Conservation (phyloP, 2,113 vertebrate genomes). For the Oriolus oriolus region DNA sequence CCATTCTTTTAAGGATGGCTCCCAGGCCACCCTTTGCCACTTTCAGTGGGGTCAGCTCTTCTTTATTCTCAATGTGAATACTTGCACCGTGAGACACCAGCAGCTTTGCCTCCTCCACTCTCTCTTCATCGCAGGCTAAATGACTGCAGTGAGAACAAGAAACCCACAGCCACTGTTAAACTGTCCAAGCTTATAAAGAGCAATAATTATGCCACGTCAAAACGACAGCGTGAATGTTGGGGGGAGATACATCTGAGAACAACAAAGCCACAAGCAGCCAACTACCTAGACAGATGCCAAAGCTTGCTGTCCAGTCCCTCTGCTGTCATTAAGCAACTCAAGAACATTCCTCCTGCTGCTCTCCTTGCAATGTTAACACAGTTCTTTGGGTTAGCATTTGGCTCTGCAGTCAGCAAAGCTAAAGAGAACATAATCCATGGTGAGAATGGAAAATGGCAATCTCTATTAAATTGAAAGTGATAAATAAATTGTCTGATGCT, state of each 20-base stretch:
- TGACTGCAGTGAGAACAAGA: slow-evolving; percentile 78
- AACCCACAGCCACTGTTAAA: slow-evolving; percentile 21
- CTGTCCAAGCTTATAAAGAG: not conserved
- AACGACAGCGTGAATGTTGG: not conserved
- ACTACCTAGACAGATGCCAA: not conserved
- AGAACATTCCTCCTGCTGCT: not conserved
- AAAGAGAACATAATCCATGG: not conserved
- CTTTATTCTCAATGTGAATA: slow-evolving; percentile 96
- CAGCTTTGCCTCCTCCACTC: slow-evolving; percentile 90
- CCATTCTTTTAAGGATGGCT: slow-evolving; percentile 81
- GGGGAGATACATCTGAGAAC: not conserved
- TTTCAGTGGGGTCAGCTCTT: slow-evolving; percentile 92
- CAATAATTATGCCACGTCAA: not conserved
- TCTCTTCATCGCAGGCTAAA: slow-evolving; percentile 94
- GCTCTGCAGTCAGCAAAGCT: not conserved
- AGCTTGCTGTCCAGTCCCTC: not conserved
- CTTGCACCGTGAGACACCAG: slow-evolving; percentile 92
- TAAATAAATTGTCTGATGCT: rapidly evolving
- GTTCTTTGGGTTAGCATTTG: not conserved
- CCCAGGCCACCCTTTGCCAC: slow-evolving; percentile 84
- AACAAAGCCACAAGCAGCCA: not conserved
- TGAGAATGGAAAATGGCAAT: not conserved
- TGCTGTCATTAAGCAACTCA: not conserved
- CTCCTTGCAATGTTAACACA: not conserved
- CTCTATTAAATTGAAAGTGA: not conserved